Evolutionary conservation across 2,113 vertebrate species (phyloP), one percentile per base, ranked within the genome.

Genomic region (Eurystomus gularis): DNA sequence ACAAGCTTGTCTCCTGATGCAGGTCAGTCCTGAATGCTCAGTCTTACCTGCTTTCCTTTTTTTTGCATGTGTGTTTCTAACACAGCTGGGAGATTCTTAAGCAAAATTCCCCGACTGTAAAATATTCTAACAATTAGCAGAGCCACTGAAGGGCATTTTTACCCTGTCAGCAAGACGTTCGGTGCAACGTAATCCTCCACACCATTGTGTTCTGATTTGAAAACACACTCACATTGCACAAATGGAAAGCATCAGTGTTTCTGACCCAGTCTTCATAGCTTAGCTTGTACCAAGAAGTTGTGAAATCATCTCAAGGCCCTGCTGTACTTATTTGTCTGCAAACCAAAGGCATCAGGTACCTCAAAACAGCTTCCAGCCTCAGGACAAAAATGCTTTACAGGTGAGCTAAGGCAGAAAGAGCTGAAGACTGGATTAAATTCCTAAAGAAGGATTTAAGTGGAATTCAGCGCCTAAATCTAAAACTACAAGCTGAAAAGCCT

Each of bases 1-100:
- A 93, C 97, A 97, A 94, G 84, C 40, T 62, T 81, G 70, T 78
- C 79, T 94, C 89, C 95, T 91, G 71, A 68, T 4, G 12, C 86
- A 89, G 71, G 93, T 94, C 91, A 86, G 87, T 88, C 91, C 71
- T 55, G 46, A 86, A 81, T 60, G 39, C 55, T 85, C 48, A 39
- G 7, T 48, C 62, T 85, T 71, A 95, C 96, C 93, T 97, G 70
- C 33, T 91, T 72, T 28, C 33, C 33, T n/a, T 68, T 83, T 39
- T 51, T 4, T 52, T 3, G 39, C 15, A 42, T 40, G 6, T 46
- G 3, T 51, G 3, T 26, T 70, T 83, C 33, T 75, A 57, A 23
- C 57, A 16, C 2, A 9, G 19, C 57, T 61, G 44, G 33, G 39
- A 82, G 66, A 73, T 69, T 69, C 40, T 77, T 35, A 9, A 51